Evolutionary conservation across 2,113 vertebrate genomes (phyloP).

Genomic region (Calyptomena viridis): DNA sequence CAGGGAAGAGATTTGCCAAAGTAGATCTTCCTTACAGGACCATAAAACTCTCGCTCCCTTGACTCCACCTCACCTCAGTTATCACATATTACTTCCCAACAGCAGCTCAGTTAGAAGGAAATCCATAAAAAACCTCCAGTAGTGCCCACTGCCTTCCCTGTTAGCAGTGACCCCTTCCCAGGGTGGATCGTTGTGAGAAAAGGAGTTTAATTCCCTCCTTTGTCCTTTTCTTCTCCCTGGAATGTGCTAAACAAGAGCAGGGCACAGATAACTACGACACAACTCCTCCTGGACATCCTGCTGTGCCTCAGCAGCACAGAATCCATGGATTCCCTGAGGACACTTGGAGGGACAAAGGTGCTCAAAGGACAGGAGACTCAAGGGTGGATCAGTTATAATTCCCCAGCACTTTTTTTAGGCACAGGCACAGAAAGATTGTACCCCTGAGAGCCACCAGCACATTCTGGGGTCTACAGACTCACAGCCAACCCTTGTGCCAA

Average conservation of each 20-base stretch:
- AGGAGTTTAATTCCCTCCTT: not conserved
- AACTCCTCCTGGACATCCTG: not conserved
- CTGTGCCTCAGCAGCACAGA: not conserved
- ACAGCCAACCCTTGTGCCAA: not conserved
- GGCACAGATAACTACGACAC: not conserved
- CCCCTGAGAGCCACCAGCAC: not conserved
- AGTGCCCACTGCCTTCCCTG: not conserved
- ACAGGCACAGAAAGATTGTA: not conserved
- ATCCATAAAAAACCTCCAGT: not conserved
- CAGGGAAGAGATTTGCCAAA: not conserved
- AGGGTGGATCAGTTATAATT: not conserved
- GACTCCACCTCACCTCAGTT: not conserved
- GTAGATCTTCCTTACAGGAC: not conserved
- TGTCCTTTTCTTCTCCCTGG: not conserved
- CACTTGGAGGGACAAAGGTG: rapidly evolving
- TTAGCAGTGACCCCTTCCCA: not conserved
- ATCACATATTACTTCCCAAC: not conserved
- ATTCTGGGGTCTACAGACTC: not conserved
- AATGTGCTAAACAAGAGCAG: not conserved
- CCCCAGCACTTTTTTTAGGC: not conserved
- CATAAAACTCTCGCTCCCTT: not conserved
- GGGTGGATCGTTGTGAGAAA: not conserved
- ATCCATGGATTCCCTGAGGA: not conserved
- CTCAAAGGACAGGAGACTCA: not conserved
- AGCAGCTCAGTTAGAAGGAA: not conserved